Conservation (phyloP, 2,888 invertebrate species). For the Herminia tarsipennalis region DNA sequence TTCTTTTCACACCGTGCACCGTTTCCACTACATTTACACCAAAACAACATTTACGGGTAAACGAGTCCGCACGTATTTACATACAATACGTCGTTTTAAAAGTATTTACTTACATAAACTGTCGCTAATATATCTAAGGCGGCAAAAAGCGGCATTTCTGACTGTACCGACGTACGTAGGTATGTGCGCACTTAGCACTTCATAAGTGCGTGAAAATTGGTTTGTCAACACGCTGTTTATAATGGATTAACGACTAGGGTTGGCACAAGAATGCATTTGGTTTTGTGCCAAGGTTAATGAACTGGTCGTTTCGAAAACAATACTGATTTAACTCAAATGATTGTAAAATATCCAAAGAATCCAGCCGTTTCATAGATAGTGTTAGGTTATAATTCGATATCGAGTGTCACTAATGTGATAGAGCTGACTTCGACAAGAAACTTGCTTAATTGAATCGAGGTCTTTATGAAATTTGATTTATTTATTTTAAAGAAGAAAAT, state of each 20-base stretch:
- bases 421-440: too few relatives aligned
- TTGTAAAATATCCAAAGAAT: too few relatives aligned
- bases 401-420: too few relatives aligned
- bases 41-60: slow-evolving; percentile 5
- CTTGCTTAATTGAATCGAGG: too few relatives aligned
- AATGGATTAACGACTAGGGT: slow-evolving; percentile 6
- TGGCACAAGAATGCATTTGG: slow-evolving; percentile 1
- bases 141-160: slow-evolving; percentile 23
- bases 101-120: slow-evolving; percentile 29
- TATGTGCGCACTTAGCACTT: slow-evolving; percentile 53
- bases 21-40: too few relatives aligned
- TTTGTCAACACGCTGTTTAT: slow-evolving; percentile 47
- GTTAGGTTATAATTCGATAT: too few relatives aligned
- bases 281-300: background rate
- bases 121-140: slow-evolving; percentile 42
- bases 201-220: slow-evolving; percentile 53
- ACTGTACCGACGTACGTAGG: too few relatives aligned
- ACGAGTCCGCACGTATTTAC: slow-evolving; percentile 22
- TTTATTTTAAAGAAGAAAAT: too few relatives aligned
- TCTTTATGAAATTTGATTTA: too few relatives aligned
- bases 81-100: slow-evolving; percentile 23
- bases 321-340: too few relatives aligned
- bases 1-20: too few relatives aligned
- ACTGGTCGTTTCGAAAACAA: background rate
- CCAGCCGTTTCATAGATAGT: too few relatives aligned